A percentile compares a stretch with the other conserved stretches of the same genome.
Evolutionary conservation across 2,888 invertebrate species (phyloP).

Genomic region (Xanthia togata): DNA sequence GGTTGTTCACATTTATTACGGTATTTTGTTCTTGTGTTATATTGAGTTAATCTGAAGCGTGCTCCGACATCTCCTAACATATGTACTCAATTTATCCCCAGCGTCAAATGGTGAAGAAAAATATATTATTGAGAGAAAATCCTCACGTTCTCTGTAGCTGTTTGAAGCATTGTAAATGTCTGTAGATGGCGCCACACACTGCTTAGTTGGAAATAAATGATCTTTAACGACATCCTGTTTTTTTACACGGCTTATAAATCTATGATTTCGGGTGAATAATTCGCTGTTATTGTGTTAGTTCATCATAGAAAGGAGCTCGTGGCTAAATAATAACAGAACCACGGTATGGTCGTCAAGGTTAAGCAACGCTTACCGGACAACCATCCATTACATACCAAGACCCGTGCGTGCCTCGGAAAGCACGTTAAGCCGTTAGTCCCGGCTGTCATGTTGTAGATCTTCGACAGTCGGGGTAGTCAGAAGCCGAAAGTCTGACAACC

Average conservation of each 20-base stretch:
- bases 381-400: too few species aligned
- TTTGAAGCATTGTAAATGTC: slow-evolving; percentile 18
- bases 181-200: slow-evolving; percentile 13
- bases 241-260: neutral
- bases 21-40: slow-evolving; percentile 24
- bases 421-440: too few species aligned
- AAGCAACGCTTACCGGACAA: too few species aligned
- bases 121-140: slow-evolving; percentile 43
- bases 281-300: neutral
- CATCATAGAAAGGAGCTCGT: too few species aligned
- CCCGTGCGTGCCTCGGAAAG: too few species aligned
- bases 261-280: neutral
- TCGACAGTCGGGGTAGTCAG: too few species aligned
- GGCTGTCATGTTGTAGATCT: too few species aligned
- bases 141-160: slow-evolving; percentile 18
- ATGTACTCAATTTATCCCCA: slow-evolving; percentile 48
- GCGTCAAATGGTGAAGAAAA: slow-evolving; percentile 52
- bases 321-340: too few species aligned
- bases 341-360: too few species aligned
- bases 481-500: too few species aligned
- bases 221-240: neutral
- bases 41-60: slow-evolving; percentile 48
- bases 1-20: slow-evolving; percentile 16
- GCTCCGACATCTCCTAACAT: slow-evolving; percentile 26
- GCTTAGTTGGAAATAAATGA: slow-evolving; percentile 11